Conservation (phyloP, 2,888 invertebrate genomes). For the Ormyrus thymus region DNA sequence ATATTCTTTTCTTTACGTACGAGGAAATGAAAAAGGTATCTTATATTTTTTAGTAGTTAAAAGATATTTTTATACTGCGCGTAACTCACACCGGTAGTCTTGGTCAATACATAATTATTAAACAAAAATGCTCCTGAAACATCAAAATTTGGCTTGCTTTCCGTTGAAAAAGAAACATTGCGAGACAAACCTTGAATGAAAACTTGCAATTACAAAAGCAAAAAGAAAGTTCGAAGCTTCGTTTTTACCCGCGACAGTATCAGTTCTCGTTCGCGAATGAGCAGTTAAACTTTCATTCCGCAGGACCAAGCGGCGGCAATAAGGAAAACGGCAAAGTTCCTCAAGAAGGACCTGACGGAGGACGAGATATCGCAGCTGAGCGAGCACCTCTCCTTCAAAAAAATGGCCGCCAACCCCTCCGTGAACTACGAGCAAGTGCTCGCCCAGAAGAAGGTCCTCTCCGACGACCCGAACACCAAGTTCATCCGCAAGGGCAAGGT, state of each 20-base stretch:
- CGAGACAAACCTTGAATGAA: too few species aligned
- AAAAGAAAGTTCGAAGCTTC: too few species aligned
- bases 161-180: too few species aligned
- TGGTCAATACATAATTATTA: too few species aligned
- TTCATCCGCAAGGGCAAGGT: conserved; percentile 87
- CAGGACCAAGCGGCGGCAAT: conserved; percentile 83
- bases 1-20: conserved; percentile 78
- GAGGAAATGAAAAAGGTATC: conserved; percentile 78
- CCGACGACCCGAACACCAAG: conserved; percentile 77
- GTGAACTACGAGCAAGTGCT: conserved; percentile 84
- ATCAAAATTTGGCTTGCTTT: too few species aligned
- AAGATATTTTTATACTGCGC: too few species aligned
- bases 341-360: conserved; percentile 81
- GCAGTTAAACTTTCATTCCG: neutral
- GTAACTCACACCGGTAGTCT: too few species aligned
- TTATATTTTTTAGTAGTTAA: neutral
- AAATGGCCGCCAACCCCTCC: conserved; percentile 88
- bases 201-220: too few species aligned
- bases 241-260: too few species aligned
- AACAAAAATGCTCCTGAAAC: too few species aligned
- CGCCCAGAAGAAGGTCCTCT: conserved; percentile 76
- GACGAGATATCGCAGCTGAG: conserved; percentile 82
- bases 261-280: too few species aligned
- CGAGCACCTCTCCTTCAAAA: conserved; percentile 86
- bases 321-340: conserved; percentile 82